phyloP scores from a whole-genome alignment of 1,140 invertebrate genomes.

The Cephus cinctus region DNA sequence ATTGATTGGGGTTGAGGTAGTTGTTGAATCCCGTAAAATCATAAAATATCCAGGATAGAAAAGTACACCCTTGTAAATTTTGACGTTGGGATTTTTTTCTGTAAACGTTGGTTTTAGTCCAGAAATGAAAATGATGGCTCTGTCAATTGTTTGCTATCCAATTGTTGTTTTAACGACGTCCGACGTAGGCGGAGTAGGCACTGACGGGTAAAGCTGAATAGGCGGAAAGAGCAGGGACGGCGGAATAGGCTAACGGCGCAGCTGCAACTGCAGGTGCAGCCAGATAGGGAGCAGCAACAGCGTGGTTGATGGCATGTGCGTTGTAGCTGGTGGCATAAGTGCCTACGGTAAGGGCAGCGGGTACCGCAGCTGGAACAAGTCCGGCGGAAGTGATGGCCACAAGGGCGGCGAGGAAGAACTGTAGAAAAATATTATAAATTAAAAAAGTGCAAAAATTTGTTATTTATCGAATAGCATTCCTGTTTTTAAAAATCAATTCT shows the following conservation, averaged over 20 bases:
- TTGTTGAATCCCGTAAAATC: too few relatives aligned
- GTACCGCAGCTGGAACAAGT: conserved; percentile 46
- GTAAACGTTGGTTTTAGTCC: too few relatives aligned
- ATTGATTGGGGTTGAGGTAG: neutral
- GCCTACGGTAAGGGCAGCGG: conserved; percentile 58
- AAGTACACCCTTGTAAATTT: too few relatives aligned
- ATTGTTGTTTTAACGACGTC: conserved; percentile 26
- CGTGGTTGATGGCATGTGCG: conserved; percentile 64
- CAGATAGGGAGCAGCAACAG: conserved; percentile 58
- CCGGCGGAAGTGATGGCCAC: conserved; percentile 44
- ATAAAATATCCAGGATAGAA: too few relatives aligned
- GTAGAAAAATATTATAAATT: conserved; percentile 32
- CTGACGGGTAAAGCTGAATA: conserved; percentile 29
- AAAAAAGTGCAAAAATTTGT: too few relatives aligned
- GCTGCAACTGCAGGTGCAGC: conserved; percentile 47
- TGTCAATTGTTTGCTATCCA: neutral
- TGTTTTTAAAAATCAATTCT: neutral
- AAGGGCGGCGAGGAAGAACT: conserved; percentile 56
- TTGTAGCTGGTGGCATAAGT: conserved; percentile 65
- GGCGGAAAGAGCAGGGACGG: conserved; percentile 23
- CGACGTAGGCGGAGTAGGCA: conserved; percentile 17
- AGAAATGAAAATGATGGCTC: neutral
- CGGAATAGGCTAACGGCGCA: conserved; percentile 33
- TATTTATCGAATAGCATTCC: too few relatives aligned
- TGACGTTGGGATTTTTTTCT: too few relatives aligned